Evolutionary conservation across 2,888 invertebrate species (phyloP).

Genomic region (Cinara cedri): DNA sequence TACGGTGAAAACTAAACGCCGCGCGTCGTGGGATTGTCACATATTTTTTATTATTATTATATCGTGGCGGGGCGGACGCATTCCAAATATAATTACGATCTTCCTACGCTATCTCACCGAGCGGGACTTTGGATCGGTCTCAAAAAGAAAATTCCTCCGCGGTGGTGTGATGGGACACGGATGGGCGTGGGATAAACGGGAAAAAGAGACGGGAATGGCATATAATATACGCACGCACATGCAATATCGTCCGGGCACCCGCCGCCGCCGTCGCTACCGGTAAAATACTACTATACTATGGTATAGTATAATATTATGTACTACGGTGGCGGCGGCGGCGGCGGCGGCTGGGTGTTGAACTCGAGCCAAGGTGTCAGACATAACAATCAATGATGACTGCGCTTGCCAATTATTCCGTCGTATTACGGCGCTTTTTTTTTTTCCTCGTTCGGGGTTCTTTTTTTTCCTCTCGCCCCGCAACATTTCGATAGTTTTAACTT

Average conservation of each 20-base stretch:
- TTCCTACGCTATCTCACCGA: slow-evolving; percentile 59
- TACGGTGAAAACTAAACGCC: slow-evolving; percentile 1
- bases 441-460: no score
- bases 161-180: no score
- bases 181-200: neutral
- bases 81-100: slow-evolving; percentile 59
- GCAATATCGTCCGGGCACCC: no score
- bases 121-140: slow-evolving; percentile 57
- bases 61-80: slow-evolving; percentile 42
- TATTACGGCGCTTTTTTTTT: slow-evolving; percentile 6
- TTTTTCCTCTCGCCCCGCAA: neutral
- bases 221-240: no score
- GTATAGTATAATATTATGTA: no score
- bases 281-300: no score
- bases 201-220: neutral
- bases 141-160: slow-evolving; percentile 57
- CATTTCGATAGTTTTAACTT: neutral
- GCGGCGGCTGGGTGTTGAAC: slow-evolving; percentile 41
- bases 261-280: no score
- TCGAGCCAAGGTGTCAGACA: slow-evolving; percentile 50
- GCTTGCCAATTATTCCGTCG: slow-evolving; percentile 49
- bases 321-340: neutral
- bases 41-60: neutral
- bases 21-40: slow-evolving; percentile 26
- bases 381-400: slow-evolving; percentile 50